phyloP scores from a whole-genome alignment of 2,888 invertebrate genomes.

The Linyphia triangularis region DNA sequence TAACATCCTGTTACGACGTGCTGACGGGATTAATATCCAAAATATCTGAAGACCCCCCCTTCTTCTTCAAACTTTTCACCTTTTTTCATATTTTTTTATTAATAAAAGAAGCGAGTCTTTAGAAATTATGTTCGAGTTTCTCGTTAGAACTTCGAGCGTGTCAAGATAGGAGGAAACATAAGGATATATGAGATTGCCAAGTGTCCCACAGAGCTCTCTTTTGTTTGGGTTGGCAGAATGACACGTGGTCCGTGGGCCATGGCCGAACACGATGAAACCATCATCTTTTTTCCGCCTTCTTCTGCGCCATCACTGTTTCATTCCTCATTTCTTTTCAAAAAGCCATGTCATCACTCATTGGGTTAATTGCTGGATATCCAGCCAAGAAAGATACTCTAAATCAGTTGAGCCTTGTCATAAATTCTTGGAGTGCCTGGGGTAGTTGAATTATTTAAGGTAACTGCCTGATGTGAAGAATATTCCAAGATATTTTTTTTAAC shows the following conservation, averaged over 20 bases:
- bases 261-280: conserved; percentile 13
- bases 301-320: neutral
- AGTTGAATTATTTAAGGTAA: conserved; percentile 55
- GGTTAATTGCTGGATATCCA: conserved; percentile 58
- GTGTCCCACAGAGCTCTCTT: conserved; percentile 49
- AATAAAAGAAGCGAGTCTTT: conserved; percentile 9
- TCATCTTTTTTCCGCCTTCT: conserved; percentile 8
- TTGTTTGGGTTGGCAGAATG: conserved; percentile 53
- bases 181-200: conserved; percentile 68
- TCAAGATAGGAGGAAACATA: conserved; percentile 33
- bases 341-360: conserved; percentile 56
- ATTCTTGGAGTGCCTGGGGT: conserved; percentile 42
- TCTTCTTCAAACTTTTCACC: neutral
- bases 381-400: conserved; percentile 61
- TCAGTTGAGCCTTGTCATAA: conserved; percentile 58
- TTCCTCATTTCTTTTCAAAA: conserved; percentile 15
- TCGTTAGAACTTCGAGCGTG: conserved; percentile 55
- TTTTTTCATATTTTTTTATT: conserved; percentile 1
- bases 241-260: neutral
- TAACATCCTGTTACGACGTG: conserved; percentile 62
- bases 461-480: conserved; percentile 18
- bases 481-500: neutral
- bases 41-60: conserved; percentile 44
- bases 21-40: conserved; percentile 59
- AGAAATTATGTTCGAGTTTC: conserved; percentile 41